Base-by-base conservation (phyloP, 2,888 invertebrate species). In the Andricus quercusramuli region DNA sequence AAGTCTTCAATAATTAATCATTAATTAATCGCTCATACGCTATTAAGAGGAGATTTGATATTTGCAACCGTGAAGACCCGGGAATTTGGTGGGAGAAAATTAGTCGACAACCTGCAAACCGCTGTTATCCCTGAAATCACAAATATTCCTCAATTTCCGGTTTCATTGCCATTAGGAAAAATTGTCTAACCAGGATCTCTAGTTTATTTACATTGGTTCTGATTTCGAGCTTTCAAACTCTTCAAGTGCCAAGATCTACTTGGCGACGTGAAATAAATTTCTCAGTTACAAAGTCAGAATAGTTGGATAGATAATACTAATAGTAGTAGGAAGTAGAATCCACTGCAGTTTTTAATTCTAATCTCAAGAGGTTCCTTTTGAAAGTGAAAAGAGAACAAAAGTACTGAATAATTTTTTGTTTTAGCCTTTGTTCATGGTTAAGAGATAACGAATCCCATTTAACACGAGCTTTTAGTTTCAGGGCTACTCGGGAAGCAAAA, bases 401-500 rank as follows among this genome's bases (percentile, higher is more conserved):
- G 17, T 17, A 3, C 17, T 47, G 70, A 70, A 25, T 47, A 70
- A 47, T 70, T 22, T 41, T 41, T 3, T 56, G 3, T 32, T 6
- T 9, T 6, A 29, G 9, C 4, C 20, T 51, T 70, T 70, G 47
- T 70, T 74, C 32, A n/a, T 74, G 37, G 56, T 74, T 74, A n/a
- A 2, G 32, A 32, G 56, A 74, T 29, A 32, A 74, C 29, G 56
- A 74, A 15, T 74, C 56, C 56, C 51, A 74, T 74, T 56, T n/a
- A 74, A 32, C n/a, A 29, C 51, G 20, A 8, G 29, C 70, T 74
- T 74, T 74, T n/a, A 51, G n/a, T 74, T 74, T 79, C 82, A 70
- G 74, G 78, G 70, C 81, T 80, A 76, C 41, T 37, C 79, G 68
- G 56, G 64, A 76, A 62, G 66, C 68, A 22, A 80, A 79, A 78